phyloP scores from a whole-genome alignment of 2,113 vertebrate species.

The human (Homo sapiens) region DNA sequence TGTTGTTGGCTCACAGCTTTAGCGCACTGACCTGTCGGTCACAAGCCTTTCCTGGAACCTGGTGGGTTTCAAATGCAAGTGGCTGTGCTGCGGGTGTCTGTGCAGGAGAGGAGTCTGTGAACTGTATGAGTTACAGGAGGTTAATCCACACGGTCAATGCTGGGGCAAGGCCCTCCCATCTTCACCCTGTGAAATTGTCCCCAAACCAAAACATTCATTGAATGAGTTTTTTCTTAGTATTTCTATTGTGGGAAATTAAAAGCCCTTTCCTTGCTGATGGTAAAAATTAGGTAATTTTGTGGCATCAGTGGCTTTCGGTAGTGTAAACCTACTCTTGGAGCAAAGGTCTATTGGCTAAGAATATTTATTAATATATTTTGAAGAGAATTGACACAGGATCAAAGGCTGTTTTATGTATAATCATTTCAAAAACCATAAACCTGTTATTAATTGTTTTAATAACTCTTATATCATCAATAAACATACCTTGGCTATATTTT shows the following conservation, averaged over 20 bases:
- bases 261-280: neutral
- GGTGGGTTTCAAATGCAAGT: neutral
- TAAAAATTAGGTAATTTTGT: constrained; percentile 8
- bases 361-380: neutral
- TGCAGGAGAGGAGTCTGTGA: neutral
- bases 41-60: neutral
- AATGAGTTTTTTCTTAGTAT: neutral
- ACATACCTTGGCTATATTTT: neutral
- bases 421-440: neutral
- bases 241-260: constrained; percentile 25
- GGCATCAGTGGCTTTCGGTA: neutral
- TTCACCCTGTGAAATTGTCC: neutral
- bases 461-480: constrained; percentile 9
- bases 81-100: neutral
- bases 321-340: neutral
- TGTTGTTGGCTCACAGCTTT: neutral
- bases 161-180: neutral
- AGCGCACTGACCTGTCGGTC: neutral
- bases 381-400: neutral
- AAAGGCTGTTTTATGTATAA: neutral
- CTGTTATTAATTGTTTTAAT: neutral
- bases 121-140: neutral
- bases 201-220: neutral
- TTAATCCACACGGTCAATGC: neutral
- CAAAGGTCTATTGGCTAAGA: neutral